These are phyloP conservation scores for Myotis daubentonii DNA, from an alignment of 2,797 vertebrate species.

Conservation along the genomic window DNA sequence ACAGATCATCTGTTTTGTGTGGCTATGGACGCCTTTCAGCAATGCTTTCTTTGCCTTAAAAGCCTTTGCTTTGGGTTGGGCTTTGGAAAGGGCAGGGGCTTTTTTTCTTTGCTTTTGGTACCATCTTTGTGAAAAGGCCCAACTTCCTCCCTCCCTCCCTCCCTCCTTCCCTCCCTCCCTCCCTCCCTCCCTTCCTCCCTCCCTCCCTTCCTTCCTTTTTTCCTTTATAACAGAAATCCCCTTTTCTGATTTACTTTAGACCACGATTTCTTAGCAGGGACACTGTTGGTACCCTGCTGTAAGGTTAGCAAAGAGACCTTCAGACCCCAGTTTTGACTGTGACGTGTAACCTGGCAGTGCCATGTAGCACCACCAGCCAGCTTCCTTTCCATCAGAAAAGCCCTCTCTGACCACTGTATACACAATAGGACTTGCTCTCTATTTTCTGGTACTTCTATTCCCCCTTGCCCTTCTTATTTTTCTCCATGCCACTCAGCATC, in stretches of 20 bases:
- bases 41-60: neutral
- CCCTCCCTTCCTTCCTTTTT: too few relatives aligned
- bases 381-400: neutral
- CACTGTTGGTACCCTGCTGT: neutral
- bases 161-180: too few relatives aligned
- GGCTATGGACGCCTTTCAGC: neutral
- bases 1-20: neutral
- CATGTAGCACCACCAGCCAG: neutral
- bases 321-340: neutral
- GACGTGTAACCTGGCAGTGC: neutral
- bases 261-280: neutral
- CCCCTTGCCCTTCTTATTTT: neutral
- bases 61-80: neutral
- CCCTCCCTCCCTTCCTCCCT: too few relatives aligned
- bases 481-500: neutral
- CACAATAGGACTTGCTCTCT: neutral
- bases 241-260: slow-evolving; percentile 20
- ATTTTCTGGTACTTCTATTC: neutral
- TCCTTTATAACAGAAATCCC: neutral
- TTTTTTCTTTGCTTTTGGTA: neutral
- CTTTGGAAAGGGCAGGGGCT: neutral
- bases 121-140: neutral
- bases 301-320: neutral
- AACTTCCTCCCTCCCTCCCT: too few relatives aligned
- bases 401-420: neutral